phyloP scores from a whole-genome alignment of 2,113 vertebrate genomes.

The Nesoenas mayeri region DNA sequence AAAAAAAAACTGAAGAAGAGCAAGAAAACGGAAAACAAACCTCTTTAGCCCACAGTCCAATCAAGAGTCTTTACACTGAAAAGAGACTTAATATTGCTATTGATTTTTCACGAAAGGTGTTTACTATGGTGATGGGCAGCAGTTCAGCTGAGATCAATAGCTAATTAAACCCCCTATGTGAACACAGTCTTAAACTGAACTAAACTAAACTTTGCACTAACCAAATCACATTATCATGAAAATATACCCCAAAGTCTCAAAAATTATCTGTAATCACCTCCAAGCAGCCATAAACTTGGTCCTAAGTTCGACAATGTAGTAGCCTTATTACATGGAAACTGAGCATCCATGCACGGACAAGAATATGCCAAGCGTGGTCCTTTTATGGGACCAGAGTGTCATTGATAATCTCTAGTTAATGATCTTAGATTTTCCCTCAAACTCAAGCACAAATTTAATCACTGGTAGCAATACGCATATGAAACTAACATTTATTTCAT shows the following conservation, averaged over 20 bases:
- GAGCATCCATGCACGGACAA: not conserved
- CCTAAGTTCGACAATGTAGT: not conserved
- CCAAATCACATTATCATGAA: not conserved
- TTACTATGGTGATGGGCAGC: conserved; percentile 27
- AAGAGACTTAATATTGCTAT: conserved; percentile 52
- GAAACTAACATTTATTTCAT: not conserved
- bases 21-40: not conserved
- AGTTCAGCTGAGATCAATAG: conserved; percentile 59
- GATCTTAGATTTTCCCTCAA: not conserved
- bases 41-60: not conserved
- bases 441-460: not conserved
- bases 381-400: not conserved
- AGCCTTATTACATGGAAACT: not conserved
- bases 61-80: not conserved
- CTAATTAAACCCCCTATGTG: conserved; percentile 39
- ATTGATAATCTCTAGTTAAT: not conserved
- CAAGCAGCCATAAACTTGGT: not conserved
- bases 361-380: not conserved
- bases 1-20: not conserved
- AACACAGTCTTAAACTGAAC: not conserved
- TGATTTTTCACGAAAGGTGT: conserved; percentile 49
- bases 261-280: not conserved
- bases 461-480: rapidly evolving
- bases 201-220: not conserved
- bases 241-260: not conserved